Evolutionary conservation across 2,113 vertebrate genomes (phyloP), one percentile per base, ranked within the genome.

Genomic region (Neolamprologus kungweensis): DNA sequence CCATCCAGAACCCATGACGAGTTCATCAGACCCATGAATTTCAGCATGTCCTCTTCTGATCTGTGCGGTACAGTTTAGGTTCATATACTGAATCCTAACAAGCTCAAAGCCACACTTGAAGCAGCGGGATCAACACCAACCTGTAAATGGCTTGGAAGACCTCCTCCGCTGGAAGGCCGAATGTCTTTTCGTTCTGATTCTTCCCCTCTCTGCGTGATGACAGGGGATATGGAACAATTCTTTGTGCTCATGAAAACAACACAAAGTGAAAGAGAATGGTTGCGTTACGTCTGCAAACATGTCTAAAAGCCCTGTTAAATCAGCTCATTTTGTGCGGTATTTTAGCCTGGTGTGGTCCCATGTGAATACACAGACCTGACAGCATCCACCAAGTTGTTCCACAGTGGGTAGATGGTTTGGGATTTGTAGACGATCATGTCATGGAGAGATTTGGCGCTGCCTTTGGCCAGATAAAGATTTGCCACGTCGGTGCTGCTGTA

Each of bases 21-120:
- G 91, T 97, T 95, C 96, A 97, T 97, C 84, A 97, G 82, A 65
- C 95, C 87, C 95, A 97, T 96, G 73, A 97, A 96, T 16, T 96
- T 97, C 80, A 96, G 88, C 96, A 93, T 96, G 92, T 97, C 95
- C 83, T 96, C 95, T 57, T 97, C 96, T 1, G 96, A 96, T 26
- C 96, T 97, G 89, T 1, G 10, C 1, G 10, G 11, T 1, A 5
- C 1, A 9, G 12, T 19, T 83, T 16, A 53, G 2, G 4, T 7
- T 81, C 53, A 65, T 55, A 57, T 9, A 12, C 21, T 75, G 16
- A 65, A n/a, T 28, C 35, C 23, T 4, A 51, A 31, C 28, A 16
- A 19, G 14, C 17, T 14, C 6, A 33, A 26, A 4, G 4, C 35
- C 31, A 5, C 21, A 51, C 28, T 9, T 5, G 7, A 26, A 4